phyloP scores from a whole-genome alignment of 2,888 invertebrate species.

The Torymus aiolomorphi region DNA sequence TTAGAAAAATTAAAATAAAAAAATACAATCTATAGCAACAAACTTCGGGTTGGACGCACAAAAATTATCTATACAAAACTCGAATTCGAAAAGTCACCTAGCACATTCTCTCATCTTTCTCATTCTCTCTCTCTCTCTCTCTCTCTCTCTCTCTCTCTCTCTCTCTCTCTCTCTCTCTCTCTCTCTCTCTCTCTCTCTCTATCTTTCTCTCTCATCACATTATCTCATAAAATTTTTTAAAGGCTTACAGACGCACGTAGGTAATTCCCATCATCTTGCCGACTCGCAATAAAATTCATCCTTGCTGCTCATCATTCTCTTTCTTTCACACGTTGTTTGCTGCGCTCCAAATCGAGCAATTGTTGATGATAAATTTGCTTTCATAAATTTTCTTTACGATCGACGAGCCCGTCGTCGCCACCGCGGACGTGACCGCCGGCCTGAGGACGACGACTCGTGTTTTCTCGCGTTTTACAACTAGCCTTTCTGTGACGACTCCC shows the following conservation, averaged over 20 bases:
- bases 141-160: constrained; percentile 30
- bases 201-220: constrained; percentile 3
- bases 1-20: constrained; percentile 58
- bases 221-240: constrained; percentile 23
- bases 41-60: constrained; percentile 51
- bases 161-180: constrained; percentile 23
- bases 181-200: constrained; percentile 40
- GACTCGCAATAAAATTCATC: no score
- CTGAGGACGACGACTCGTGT: constrained; percentile 28
- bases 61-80: constrained; percentile 51
- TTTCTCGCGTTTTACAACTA: constrained; percentile 40
- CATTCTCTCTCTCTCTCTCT: constrained; percentile 28
- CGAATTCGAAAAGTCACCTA: constrained; percentile 42
- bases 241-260: constrained; percentile 24
- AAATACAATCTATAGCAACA: constrained; percentile 56
- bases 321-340: not conserved
- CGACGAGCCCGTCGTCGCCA: not conserved
- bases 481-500: constrained; percentile 52
- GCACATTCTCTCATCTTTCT: constrained; percentile 37
- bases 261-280: no score
- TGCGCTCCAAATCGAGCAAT: constrained; percentile 30
- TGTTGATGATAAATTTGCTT: constrained; percentile 28
- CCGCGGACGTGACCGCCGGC: constrained; percentile 16
- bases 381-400: constrained; percentile 4
- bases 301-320: not conserved